Evolutionary conservation across 35 echinoderm and acorn worm species (phyloP).

Genomic region (Heliocidaris tuberculata): DNA sequence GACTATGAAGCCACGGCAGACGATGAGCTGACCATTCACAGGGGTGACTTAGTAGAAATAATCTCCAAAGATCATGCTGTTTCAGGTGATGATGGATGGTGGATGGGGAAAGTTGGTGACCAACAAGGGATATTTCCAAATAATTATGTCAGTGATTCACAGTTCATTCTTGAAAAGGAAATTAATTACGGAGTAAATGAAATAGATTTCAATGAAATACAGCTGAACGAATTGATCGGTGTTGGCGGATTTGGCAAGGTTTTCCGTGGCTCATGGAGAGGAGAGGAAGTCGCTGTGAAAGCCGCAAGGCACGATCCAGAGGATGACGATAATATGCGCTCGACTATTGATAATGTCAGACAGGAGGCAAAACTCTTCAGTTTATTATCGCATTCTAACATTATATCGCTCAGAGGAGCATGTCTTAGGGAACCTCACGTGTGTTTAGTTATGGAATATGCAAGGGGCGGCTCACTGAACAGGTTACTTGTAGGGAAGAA

Average conservation of each 20-base stretch:
- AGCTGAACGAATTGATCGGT: slow-evolving; percentile 81
- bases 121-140: slow-evolving; percentile 92
- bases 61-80: slow-evolving; percentile 87
- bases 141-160: slow-evolving; percentile 89
- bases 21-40: slow-evolving; percentile 81
- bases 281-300: slow-evolving; percentile 94
- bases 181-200: slow-evolving; percentile 80
- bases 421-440: slow-evolving; percentile 90
- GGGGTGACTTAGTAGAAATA: slow-evolving; percentile 88
- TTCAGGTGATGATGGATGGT: slow-evolving; percentile 98
- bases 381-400: slow-evolving; percentile 91
- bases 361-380: slow-evolving; percentile 93
- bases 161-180: slow-evolving; percentile 75
- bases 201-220: slow-evolving; percentile 83
- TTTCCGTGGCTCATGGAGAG: slow-evolving; percentile 78
- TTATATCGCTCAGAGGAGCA: slow-evolving; percentile 84
- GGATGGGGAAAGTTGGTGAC: slow-evolving; percentile 92
- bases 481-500: slow-evolving; percentile 68
- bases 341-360: slow-evolving; percentile 83
- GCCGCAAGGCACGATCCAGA: slow-evolving; percentile 83
- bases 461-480: slow-evolving; percentile 92
- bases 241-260: slow-evolving; percentile 98
- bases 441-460: slow-evolving; percentile 98
- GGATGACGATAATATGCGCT: slow-evolving; percentile 70
- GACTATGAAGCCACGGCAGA: slow-evolving; percentile 84